These are phyloP conservation scores for Prenolepis imparis DNA, from an alignment of 2,888 invertebrate species.

Conservation along the genomic window DNA sequence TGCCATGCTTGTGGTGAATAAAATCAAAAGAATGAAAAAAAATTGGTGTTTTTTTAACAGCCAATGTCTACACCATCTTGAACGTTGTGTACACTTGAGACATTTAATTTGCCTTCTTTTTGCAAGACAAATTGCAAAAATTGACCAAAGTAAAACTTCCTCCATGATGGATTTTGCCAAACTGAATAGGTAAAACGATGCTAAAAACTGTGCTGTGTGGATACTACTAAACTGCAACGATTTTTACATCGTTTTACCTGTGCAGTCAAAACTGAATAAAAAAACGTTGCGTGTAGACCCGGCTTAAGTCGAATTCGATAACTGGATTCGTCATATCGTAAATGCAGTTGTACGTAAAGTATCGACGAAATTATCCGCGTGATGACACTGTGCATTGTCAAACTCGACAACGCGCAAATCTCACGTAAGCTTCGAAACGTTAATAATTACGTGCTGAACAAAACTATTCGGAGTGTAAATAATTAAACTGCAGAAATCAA, in stretches of 20 bases:
- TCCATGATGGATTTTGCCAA: not conserved
- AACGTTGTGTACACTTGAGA: too few relatives aligned
- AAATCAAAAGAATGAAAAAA: too few relatives aligned
- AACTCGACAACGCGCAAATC: slow-evolving; percentile 2
- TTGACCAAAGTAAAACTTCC: not conserved
- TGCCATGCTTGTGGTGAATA: too few relatives aligned
- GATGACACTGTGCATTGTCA: slow-evolving; percentile 1
- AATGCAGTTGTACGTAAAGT: not conserved
- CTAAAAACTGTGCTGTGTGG: too few relatives aligned
- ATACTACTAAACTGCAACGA: too few relatives aligned
- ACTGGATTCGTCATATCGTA: slow-evolving; percentile 22
- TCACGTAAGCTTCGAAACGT: slow-evolving; percentile 13
- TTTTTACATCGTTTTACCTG: too few relatives aligned
- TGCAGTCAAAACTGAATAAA: too few relatives aligned
- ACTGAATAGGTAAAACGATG: not conserved
- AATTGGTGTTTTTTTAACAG: too few relatives aligned
- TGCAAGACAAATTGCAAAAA: not conserved
- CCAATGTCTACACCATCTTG: too few relatives aligned
- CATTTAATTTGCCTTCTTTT: too few relatives aligned
- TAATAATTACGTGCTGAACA: slow-evolving; percentile 2
- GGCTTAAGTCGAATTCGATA: slow-evolving; percentile 8
- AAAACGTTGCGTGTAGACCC: too few relatives aligned
- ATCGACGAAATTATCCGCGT: slow-evolving; percentile 36
- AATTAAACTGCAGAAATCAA: slow-evolving; percentile 6
- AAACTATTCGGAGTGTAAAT: slow-evolving; percentile 19